Evolutionary conservation across 2,113 vertebrate species (phyloP), one percentile per base, ranked within the genome.

Genomic region (Campylomormyrus tamandua): DNA sequence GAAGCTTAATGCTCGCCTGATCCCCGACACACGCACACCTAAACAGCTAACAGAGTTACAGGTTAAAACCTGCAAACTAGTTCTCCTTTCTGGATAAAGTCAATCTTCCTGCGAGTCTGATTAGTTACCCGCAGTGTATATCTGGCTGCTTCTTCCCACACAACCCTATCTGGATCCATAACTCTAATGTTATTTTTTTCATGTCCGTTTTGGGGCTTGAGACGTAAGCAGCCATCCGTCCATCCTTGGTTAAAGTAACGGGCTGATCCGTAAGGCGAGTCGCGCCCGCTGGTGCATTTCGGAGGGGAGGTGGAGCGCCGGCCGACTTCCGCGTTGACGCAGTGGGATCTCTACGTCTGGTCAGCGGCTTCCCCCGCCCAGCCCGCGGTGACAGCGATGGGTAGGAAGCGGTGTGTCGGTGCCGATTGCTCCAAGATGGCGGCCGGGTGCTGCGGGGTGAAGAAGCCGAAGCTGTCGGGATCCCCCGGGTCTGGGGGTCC

Each of bases 391-490:
- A 96, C 95, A 95, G 97, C 97, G 95, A 99, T 99, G 98, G 98
- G 97, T 98, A 97, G 98, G 97, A 98, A 98, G 97, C 98, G 97
- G 96, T 97, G 98, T 98, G 98, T 98, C 96, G 97, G 97, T 96
- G 96, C 96, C 95, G 96, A 97, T 96, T 96, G 97, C 97, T 98
- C 97, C 97, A 99, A 99, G 98, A 99, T 99, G 98, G 98, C 98
- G 98, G 98, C 98, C 97, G 98, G 98, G 95, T 99, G 98, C 98
- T 99, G 98, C 96, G 98, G 98, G 97, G 98, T 99, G 97, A 99
- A 99, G 98, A 99, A 99, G 97, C 98, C 98, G 97, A 99, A 99
- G 96, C 97, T 99, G 96, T 99, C 98, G 97, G 98, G 98, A 95
- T 98, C 98, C 94, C 97, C 98, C 94, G 97, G 98, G 90, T 97